Evolutionary conservation across 2,113 vertebrate genomes (phyloP), one percentile per base, ranked within the genome.

Genomic region (Eptatretus burgeri): DNA sequence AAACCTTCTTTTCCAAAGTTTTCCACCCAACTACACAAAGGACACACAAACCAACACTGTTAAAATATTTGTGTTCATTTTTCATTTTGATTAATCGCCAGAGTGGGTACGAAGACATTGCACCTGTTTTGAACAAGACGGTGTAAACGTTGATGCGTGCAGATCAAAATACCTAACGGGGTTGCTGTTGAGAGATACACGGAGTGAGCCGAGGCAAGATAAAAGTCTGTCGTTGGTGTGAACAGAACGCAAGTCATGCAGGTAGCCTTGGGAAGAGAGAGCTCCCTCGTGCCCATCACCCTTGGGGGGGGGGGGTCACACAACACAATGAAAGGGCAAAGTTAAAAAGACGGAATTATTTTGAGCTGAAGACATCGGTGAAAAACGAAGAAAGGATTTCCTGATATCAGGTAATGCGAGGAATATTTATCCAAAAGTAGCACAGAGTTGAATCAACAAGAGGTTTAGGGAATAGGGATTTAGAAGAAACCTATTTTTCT

Each of bases 1-100:
- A 95, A 84, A 66, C 91, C 91, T 74, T 98, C 91, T 75, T 94
- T 79, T 19, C 91, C 89, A 64, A 98, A 98, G 76, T 98, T 98
- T 72, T 95, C 91, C 70, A 98, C 91, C 91, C 91, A 98, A 72
- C 91, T 98, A 64, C 62, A 63, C 14, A 62, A 13, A 51, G 67
- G 69, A 63, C 64, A 51, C 14, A 66, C 72, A 14, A 14, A 68
- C 20, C 10, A 10, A 60, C n/a, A n/a, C 56, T 60, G 10, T 17
- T 11, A n/a, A 9, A 20, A 60, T 20, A 17, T n/a, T 13, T 60
- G 56, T n/a, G 56, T 11, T 20, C 9, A 60, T n/a, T 60, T n/a
- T 11, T 3, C n/a, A 17, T 13, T 20, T 10, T 20, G 52, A 9
- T 14, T 56, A 56, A 17, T 17, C 14, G 14, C 52, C 18, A 9